phyloP scores from a whole-genome alignment of 1,140 invertebrate species.

The Monomorium pharaonis region DNA sequence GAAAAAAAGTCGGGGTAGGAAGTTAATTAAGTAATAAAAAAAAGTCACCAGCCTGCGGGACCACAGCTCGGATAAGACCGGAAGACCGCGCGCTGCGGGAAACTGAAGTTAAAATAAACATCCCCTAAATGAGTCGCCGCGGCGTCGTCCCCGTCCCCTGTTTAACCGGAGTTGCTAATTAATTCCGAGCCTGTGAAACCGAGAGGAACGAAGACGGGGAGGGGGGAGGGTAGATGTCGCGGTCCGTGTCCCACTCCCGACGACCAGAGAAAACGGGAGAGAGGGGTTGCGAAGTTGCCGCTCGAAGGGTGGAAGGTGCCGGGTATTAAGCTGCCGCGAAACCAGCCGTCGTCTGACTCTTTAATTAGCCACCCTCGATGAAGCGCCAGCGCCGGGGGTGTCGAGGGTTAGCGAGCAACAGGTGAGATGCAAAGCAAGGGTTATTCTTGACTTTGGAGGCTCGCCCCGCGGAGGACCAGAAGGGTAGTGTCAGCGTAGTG shows the following conservation, averaged over 20 bases:
- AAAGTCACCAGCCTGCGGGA: slow-evolving; percentile 75
- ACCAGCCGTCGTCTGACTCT: slow-evolving; percentile 82
- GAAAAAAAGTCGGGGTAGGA: slow-evolving; percentile 62
- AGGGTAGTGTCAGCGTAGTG: slow-evolving; percentile 1
- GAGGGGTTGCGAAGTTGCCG: slow-evolving; percentile 11
- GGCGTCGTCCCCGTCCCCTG: slow-evolving; percentile 61
- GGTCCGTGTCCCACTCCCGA: slow-evolving; percentile 47
- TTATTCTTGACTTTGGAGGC: slow-evolving; percentile 81
- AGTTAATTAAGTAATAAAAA: slow-evolving; percentile 85
- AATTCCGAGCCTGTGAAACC: slow-evolving; percentile 82
- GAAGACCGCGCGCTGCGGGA: slow-evolving; percentile 39
- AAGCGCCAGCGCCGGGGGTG: slow-evolving; percentile 71
- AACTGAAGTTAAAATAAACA: slow-evolving; percentile 83
- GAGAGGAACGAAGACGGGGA: slow-evolving; percentile 78
- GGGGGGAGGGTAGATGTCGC: slow-evolving; percentile 21
- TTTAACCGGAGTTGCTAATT: slow-evolving; percentile 81
- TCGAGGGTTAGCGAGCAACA: slow-evolving; percentile 82
- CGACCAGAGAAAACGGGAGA: slow-evolving; percentile 17
- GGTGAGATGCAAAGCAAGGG: slow-evolving; percentile 85
- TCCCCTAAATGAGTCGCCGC: slow-evolving; percentile 83
- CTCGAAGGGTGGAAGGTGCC: slow-evolving; percentile 64
- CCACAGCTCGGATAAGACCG: neutral
- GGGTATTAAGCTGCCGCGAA: slow-evolving; percentile 82
- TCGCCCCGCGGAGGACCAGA: slow-evolving; percentile 30
- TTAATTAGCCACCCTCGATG: slow-evolving; percentile 80